These are phyloP conservation scores for Austrolebias charrua DNA, from an alignment of 2,797 vertebrate species.

Conservation along the genomic window DNA sequence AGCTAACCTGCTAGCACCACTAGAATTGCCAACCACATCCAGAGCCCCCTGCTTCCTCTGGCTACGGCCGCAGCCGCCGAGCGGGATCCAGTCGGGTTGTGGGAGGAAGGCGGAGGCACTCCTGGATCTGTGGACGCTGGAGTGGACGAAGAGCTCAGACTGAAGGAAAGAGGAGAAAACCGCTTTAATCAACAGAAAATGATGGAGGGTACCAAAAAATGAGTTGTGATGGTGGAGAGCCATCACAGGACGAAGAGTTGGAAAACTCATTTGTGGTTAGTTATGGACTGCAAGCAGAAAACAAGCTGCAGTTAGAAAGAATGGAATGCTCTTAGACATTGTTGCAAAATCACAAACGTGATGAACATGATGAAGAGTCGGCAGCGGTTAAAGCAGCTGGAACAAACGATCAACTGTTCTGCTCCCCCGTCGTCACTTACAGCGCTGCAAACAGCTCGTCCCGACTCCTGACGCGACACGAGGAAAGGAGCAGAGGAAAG, in stretches of 20 bases:
- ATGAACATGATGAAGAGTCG: slow-evolving; percentile 26
- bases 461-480: slow-evolving; percentile 62
- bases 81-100: slow-evolving; percentile 58
- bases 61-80: slow-evolving; percentile 61
- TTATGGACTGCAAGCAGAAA: slow-evolving; percentile 18
- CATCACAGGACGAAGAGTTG: neutral
- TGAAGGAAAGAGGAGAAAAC: slow-evolving; percentile 28
- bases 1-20: slow-evolving; percentile 81
- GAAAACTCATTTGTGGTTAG: slow-evolving; percentile 55
- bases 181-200: neutral
- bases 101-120: slow-evolving; percentile 47
- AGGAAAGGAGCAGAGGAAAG: slow-evolving; percentile 42
- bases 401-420: slow-evolving; percentile 14
- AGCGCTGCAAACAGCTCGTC: slow-evolving; percentile 77
- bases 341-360: neutral
- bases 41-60: slow-evolving; percentile 76
- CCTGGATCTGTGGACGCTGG: slow-evolving; percentile 52
- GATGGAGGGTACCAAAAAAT: slow-evolving; percentile 47
- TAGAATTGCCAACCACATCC: slow-evolving; percentile 80
- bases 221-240: neutral
- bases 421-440: slow-evolving; percentile 61
- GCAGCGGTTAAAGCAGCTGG: slow-evolving; percentile 33
- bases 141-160: slow-evolving; percentile 63
- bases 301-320: slow-evolving; percentile 19
- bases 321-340: too few relatives aligned